Conservation (phyloP, 2,888 invertebrate genomes). For the Hyles lineata region DNA sequence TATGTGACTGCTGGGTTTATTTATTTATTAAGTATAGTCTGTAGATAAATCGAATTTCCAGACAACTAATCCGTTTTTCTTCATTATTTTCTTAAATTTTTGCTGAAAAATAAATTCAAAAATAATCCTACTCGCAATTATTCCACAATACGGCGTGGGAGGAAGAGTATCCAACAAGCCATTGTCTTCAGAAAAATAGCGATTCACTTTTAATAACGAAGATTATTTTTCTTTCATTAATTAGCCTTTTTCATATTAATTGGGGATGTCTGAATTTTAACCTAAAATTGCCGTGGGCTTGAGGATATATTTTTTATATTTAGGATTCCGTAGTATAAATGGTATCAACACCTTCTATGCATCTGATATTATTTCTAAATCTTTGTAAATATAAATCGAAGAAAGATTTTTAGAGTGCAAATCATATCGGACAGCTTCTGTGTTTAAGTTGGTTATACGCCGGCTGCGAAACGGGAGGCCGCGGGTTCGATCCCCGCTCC, state of each 20-base stretch:
- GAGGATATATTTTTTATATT: neutral
- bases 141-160: neutral
- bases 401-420: no score
- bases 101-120: neutral
- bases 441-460: no score
- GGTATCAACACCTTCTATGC: no score
- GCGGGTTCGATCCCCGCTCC: no score
- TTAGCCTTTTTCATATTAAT: constrained; percentile 16
- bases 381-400: no score
- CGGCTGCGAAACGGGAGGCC: no score
- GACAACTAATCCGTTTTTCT: no score
- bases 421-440: no score
- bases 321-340: neutral
- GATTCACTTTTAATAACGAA: neutral
- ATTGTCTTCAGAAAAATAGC: neutral
- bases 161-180: neutral
- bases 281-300: neutral
- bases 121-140: neutral
- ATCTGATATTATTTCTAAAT: no score
- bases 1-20: no score
- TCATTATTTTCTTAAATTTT: neutral
- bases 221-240: constrained; percentile 3
- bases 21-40: no score
- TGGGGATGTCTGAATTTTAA: neutral
- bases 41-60: no score